Evolutionary conservation across 1,140 invertebrate genomes (phyloP), one percentile per base, ranked within the genome.

Genomic region (Zaprionus tsacasi): DNA sequence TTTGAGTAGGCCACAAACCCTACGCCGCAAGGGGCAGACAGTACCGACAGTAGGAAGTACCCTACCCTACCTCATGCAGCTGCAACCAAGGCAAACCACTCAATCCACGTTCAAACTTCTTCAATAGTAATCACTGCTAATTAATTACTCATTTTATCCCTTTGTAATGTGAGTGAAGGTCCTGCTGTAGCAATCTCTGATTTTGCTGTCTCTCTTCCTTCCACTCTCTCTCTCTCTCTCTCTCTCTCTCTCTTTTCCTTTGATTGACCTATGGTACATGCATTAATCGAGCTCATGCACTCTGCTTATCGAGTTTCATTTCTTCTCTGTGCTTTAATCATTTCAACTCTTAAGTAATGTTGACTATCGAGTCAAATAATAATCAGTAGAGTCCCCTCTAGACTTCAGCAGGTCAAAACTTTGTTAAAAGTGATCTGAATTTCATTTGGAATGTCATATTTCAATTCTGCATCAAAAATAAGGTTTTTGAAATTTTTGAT

Each of bases 61-160:
- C 55, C 30, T 33, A 2, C n/a, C n/a, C n/a, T 7, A 7, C n/a
- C 15, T 1, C 40, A 2, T 50, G 17, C 45, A 50, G 8, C 15
- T 50, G 45, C 45, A 48, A 35, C 5, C 33, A 10, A 8, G 7
- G 4, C 33, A 35, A 30, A 30, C 27, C 40, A 17, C 43, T 61
- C 43, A 61, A 63, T 52, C 59, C 33, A 36, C 59, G 48, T 7
- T 54, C 25, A 38, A 50, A 21, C 8, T 7, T 64, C 48, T 52
- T 38, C 13, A 54, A 63, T 50, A 61, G 15, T 61, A 63, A 63
- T 52, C 48, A 52, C 1, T 17, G 35, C 27, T 50, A 64, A 64
- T 64, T 52, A 64, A 64, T 64, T 54, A 38, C 60, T 25, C 45
- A 25, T 50, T 50, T 50, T 10, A 17, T 21, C 13, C 38, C 13